Percentiles rank a stretch among this genome's conserved stretches.
phyloP scores from a whole-genome alignment of 2,888 invertebrate species.

The Drosophila hawaiiensis region DNA sequence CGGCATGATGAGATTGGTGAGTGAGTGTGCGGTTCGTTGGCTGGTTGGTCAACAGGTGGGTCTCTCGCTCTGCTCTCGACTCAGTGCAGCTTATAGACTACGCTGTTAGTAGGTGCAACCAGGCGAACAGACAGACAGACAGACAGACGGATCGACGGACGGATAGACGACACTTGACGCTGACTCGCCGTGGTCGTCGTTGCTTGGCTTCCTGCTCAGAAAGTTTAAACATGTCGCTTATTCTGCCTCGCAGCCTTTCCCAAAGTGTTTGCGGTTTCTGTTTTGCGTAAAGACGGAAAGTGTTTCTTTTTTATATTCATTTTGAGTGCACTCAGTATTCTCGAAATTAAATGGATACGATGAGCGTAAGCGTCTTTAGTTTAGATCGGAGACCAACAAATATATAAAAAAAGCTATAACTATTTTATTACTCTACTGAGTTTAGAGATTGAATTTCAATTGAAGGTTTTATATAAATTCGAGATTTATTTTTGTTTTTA shows the following conservation, averaged over 20 bases:
- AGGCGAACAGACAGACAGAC: slow-evolving; percentile 10
- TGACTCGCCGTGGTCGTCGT: slow-evolving; percentile 49
- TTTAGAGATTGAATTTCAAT: background rate
- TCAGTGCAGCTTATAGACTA: slow-evolving; percentile 34
- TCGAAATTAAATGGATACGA: background rate
- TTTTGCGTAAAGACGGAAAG: slow-evolving; percentile 71
- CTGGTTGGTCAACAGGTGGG: slow-evolving; percentile 17
- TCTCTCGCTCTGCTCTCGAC: slow-evolving; percentile 2
- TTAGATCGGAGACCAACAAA: background rate
- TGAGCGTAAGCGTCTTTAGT: background rate
- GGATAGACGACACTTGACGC: slow-evolving; percentile 44
- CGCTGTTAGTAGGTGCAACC: slow-evolving; percentile 57
- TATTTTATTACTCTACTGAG: background rate
- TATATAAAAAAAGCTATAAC: background rate
- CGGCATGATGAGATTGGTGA: slow-evolving; percentile 32
- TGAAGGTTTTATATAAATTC: background rate
- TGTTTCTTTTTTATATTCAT: slow-evolving; percentile 57
- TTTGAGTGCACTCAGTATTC: slow-evolving; percentile 9
- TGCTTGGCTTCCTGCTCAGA: slow-evolving; percentile 75
- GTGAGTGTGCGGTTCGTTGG: slow-evolving; percentile 17
- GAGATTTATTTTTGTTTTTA: background rate
- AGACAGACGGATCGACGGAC: slow-evolving; percentile 14
- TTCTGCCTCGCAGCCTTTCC: slow-evolving; percentile 55
- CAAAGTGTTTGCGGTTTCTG: slow-evolving; percentile 64
- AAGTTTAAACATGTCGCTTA: slow-evolving; percentile 72